Evolutionary conservation across 92 coral and sea anemone species (phyloP), one percentile per base, ranked within the genome.

Genomic region (Bergia sp.): DNA sequence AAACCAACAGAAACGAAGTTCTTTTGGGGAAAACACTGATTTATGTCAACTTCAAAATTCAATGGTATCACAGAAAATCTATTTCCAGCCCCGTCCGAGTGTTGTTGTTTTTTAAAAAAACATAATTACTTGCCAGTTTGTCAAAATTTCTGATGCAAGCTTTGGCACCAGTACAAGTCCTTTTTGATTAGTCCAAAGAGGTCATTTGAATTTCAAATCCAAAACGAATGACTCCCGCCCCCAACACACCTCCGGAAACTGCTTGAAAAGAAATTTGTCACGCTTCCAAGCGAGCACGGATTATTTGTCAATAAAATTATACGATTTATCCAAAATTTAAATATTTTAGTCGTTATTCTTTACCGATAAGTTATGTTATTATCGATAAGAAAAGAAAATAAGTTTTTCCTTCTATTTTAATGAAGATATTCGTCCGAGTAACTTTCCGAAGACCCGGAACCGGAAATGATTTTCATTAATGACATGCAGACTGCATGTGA

Each of bases 401-500:
- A 4, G 29, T 18, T 38, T 13, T 5, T 18, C 20, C 8, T 20
- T 4, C 1, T 10, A 76, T 15, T 39, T 76, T 15, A 20, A 76
- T 1, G 79, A 16, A 76, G 37, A 41, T 73, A 73, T 37, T 37
- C 16, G 5, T 29, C 18, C 77, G 21, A 73, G 69, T 61, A 13
- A 61, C 23, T 61, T 61, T 61, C 69, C 7, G 69, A 23, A 44
- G 41, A 66, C 9, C 47, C 85, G 44, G 49, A 82, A 82, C 76
- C 86, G 86, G 86, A 82, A 82, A 47, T 65, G 23, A 41, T n/a
- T 49, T 10, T 43, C 29, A 43, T 11, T 65, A 9, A 29, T 37
- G 0, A 42, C 86, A 82, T 43, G 86, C 86, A 82, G 77, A 44
- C 37, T 43, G 77, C 86, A 82, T 66, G 86, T 82, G 86, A 82